phyloP scores from a whole-genome alignment of 2,113 vertebrate species.

The Dicentrarchus labrax region DNA sequence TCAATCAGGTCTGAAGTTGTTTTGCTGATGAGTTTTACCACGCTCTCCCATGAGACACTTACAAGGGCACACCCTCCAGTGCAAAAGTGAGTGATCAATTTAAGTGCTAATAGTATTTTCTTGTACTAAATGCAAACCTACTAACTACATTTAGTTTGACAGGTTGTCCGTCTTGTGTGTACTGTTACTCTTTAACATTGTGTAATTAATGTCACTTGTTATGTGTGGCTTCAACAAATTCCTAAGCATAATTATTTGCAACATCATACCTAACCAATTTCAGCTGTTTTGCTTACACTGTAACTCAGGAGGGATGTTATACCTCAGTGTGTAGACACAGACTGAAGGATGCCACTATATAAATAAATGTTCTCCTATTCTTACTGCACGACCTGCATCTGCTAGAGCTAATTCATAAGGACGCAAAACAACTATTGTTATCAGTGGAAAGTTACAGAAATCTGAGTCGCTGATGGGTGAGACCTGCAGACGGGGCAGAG shows the following conservation, averaged over 20 bases:
- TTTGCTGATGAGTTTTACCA: not conserved
- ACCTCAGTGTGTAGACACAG: not conserved
- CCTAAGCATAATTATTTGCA: too few species aligned
- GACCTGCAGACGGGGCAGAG: constrained; percentile 11
- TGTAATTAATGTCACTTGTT: too few species aligned
- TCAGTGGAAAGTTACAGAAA: constrained; percentile 60
- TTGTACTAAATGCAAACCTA: too few species aligned
- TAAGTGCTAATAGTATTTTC: too few species aligned
- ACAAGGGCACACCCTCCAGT: not conserved
- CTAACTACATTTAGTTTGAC: too few species aligned
- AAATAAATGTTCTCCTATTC: not conserved
- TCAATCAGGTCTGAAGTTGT: not conserved
- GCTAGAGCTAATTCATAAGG: not conserved
- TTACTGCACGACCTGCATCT: not conserved
- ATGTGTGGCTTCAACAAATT: too few species aligned
- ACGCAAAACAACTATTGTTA: not conserved
- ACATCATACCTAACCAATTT: too few species aligned
- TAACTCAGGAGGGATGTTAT: too few species aligned
- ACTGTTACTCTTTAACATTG: too few species aligned
- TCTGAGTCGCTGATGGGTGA: constrained; percentile 32
- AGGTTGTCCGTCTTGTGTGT: too few species aligned
- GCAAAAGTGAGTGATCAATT: too few species aligned
- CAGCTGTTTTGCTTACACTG: too few species aligned
- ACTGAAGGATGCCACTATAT: not conserved
- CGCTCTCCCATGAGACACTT: not conserved